These are phyloP conservation scores for Orycteropus afer DNA, from an alignment of 2,113 vertebrate genomes.

Conservation along the genomic window DNA sequence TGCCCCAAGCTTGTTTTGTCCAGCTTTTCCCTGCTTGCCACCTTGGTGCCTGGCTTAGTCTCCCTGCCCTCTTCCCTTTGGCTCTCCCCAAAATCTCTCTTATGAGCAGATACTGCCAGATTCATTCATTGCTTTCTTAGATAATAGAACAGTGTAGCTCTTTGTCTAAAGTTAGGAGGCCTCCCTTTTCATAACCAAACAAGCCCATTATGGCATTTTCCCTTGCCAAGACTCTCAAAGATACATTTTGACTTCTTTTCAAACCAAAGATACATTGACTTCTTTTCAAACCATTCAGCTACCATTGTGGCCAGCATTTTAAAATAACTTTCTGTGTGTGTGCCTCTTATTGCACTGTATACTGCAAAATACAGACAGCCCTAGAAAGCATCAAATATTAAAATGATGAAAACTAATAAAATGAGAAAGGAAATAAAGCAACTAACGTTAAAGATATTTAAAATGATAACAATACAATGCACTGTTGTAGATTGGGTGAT, in stretches of 20 bases:
- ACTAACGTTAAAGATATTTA: background rate
- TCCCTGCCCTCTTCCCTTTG: background rate
- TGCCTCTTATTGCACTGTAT: background rate
- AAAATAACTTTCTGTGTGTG: background rate
- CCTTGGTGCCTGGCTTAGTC: background rate
- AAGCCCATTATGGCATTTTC: background rate
- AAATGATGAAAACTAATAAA: slow-evolving; percentile 20
- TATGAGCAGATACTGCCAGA: background rate
- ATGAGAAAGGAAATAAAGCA: background rate
- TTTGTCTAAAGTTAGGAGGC: background rate
- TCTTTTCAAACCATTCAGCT: slow-evolving; percentile 8
- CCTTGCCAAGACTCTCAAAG: background rate
- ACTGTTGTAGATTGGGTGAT: background rate
- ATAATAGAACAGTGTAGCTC: background rate
- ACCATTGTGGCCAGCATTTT: background rate
- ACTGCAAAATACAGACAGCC: background rate
- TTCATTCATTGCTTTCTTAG: background rate
- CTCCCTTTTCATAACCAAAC: background rate
- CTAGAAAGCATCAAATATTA: background rate
- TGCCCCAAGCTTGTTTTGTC: background rate
- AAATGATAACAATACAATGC: background rate
- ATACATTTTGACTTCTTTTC: slow-evolving; percentile 10
- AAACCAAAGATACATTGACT: no score
- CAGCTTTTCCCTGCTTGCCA: background rate
- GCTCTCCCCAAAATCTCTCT: background rate